Evolutionary conservation across 2,888 invertebrate species (phyloP).

Genomic region (Nymphalis c-album): DNA sequence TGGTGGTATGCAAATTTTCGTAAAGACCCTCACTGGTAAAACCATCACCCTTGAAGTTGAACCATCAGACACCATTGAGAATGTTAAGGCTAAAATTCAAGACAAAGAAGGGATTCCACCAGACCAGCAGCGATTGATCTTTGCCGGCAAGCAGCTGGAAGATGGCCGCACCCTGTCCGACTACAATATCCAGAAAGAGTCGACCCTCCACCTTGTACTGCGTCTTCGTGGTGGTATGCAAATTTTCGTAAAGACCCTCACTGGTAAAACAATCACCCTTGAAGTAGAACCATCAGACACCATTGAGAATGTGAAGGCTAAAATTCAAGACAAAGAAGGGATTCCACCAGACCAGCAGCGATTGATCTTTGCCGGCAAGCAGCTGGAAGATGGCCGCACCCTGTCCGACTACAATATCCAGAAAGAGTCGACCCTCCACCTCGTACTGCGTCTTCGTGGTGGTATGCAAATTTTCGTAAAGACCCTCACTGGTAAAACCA

Average conservation of each 20-base stretch:
- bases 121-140: conserved; percentile 50
- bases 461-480: too few relatives aligned
- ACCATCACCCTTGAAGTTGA: conserved; percentile 52
- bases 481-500: too few relatives aligned
- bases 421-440: too few relatives aligned
- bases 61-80: conserved; percentile 49
- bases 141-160: conserved; percentile 50
- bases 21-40: conserved; percentile 51
- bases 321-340: too few relatives aligned
- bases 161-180: conserved; percentile 49
- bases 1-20: conserved; percentile 52
- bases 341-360: too few relatives aligned
- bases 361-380: too few relatives aligned
- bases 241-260: conserved; percentile 51
- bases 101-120: conserved; percentile 52
- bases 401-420: too few relatives aligned
- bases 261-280: conserved; percentile 14
- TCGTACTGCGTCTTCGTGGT: too few relatives aligned
- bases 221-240: conserved; percentile 48
- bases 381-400: too few relatives aligned
- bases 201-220: conserved; percentile 49
- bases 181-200: conserved; percentile 58
- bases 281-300: too few relatives aligned
- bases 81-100: conserved; percentile 51
- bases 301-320: too few relatives aligned